A percentile compares a stretch with the other conserved stretches of the same genome.
These are phyloP conservation scores for Sebastes fasciatus DNA, from an alignment of 2,113 vertebrate species.

Conservation along the genomic window DNA sequence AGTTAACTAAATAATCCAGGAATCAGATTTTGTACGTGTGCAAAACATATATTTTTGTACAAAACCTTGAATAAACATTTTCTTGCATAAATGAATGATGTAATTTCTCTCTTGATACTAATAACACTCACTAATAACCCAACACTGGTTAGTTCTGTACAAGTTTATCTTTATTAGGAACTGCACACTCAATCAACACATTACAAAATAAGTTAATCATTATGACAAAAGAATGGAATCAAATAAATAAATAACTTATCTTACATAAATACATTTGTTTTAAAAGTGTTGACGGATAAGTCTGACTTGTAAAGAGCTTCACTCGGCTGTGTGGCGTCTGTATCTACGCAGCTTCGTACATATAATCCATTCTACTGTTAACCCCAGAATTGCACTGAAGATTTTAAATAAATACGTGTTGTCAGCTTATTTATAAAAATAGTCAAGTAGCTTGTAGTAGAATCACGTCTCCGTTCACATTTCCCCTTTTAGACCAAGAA, in stretches of 20 bases:
- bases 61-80: slow-evolving; percentile 41
- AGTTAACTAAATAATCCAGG: background rate
- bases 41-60: slow-evolving; percentile 16
- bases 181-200: slow-evolving; percentile 38
- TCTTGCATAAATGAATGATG: background rate
- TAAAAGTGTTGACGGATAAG: background rate
- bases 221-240: slow-evolving; percentile 52
- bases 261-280: slow-evolving; percentile 78
- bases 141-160: slow-evolving; percentile 1
- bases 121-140: background rate
- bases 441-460: slow-evolving; percentile 50
- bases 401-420: slow-evolving; percentile 53
- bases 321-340: slow-evolving; percentile 23
- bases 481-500: background rate
- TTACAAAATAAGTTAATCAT: slow-evolving; percentile 76
- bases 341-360: slow-evolving; percentile 23
- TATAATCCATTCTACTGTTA: background rate
- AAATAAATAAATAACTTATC: slow-evolving; percentile 89
- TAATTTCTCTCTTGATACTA: background rate
- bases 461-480: slow-evolving; percentile 1
- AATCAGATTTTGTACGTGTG: background rate
- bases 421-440: slow-evolving; percentile 50
- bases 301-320: slow-evolving; percentile 17
- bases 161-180: slow-evolving; percentile 60
- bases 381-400: background rate